Conservation (phyloP, 2,113 vertebrate species). For the Corythaeola cristata region DNA sequence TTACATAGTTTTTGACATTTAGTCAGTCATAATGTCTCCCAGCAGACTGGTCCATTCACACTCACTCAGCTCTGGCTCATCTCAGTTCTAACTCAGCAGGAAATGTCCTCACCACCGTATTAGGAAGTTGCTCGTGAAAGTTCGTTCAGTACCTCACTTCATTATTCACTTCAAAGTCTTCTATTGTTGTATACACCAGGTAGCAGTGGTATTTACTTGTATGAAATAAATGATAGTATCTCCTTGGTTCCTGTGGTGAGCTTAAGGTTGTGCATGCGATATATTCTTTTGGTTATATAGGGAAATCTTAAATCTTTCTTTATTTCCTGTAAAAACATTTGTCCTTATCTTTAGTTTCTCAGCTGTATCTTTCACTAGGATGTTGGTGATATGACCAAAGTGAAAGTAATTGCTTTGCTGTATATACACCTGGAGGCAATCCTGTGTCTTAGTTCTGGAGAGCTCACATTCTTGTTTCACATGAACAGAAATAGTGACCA, state of each 20-base stretch:
- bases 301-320: not conserved
- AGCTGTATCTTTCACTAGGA: not conserved
- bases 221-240: not conserved
- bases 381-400: not conserved
- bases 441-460: not conserved
- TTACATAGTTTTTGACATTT: slow-evolving; percentile 5
- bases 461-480: not conserved
- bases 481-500: not conserved
- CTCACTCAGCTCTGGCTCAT: not conserved
- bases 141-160: not conserved
- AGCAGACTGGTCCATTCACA: not conserved
- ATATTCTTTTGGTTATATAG: not conserved
- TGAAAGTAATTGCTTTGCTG: not conserved
- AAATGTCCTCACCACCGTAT: not conserved
- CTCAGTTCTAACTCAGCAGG: not conserved
- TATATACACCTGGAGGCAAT: not conserved
- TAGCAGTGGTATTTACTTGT: not conserved
- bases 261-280: not conserved
- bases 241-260: not conserved
- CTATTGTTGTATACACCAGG: not conserved
- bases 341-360: not conserved
- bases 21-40: not conserved
- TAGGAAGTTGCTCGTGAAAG: not conserved
- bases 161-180: not conserved
- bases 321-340: not conserved